Conservation (phyloP, 2,797 vertebrate genomes). For the Stomatorhinus walkeri region DNA sequence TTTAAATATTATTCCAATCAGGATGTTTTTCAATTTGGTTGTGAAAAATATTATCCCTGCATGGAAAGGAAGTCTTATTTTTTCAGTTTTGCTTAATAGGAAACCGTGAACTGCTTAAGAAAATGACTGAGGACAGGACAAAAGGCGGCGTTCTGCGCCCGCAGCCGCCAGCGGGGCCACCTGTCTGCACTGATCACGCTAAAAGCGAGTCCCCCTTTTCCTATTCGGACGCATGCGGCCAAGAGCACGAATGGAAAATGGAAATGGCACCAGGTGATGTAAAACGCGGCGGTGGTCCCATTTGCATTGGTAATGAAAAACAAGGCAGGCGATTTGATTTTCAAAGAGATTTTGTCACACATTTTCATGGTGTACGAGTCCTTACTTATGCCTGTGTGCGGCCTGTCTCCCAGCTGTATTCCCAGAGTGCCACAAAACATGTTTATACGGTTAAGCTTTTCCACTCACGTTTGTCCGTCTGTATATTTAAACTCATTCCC, state of each 20-base stretch:
- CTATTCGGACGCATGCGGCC: conserved; percentile 15
- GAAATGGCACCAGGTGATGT: conserved; percentile 61
- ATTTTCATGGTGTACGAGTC: not conserved
- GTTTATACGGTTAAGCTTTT: not conserved
- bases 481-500: not conserved
- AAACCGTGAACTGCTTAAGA: conserved; percentile 8
- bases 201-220: conserved; percentile 19
- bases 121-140: conserved; percentile 1
- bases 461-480: not conserved
- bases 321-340: conserved; percentile 59
- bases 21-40: conserved; percentile 4
- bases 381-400: not conserved
- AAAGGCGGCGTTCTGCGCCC: not conserved
- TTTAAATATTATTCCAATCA: not conserved
- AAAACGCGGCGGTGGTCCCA: conserved; percentile 51
- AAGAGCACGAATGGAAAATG: conserved; percentile 41
- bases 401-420: not conserved
- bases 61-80: not conserved
- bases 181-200: conserved; percentile 22
- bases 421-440: not conserved
- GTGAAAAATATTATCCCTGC: not conserved
- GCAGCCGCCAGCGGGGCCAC: conserved; percentile 15
- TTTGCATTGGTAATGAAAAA: conserved; percentile 61
- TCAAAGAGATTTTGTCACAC: conserved; percentile 47
- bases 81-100: conserved; percentile 10